Conservation (phyloP, 64 coral and sea anemone genomes). For the Pocillopora damicornis region DNA sequence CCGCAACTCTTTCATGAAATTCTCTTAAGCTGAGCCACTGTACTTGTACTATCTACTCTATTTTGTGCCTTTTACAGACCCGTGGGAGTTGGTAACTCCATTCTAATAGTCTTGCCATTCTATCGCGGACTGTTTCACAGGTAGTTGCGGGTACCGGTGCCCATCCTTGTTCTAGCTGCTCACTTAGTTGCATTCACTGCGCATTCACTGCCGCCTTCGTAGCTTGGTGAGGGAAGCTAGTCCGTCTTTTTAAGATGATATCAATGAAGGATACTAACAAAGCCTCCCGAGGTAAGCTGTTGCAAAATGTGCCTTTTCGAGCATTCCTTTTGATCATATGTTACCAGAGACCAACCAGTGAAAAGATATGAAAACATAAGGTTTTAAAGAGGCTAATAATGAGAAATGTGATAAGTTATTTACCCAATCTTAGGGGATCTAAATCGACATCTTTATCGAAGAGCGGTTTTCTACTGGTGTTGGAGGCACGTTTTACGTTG, state of each 20-base stretch:
- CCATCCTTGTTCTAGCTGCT: no score
- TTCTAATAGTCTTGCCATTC: not conserved
- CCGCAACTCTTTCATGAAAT: no score
- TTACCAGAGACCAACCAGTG: not conserved
- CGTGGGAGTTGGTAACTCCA: no score
- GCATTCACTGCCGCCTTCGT: not conserved
- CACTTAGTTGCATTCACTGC: not conserved
- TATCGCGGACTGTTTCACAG: not conserved
- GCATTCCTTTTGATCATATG: not conserved
- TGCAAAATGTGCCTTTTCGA: not conserved
- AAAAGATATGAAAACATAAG: not conserved
- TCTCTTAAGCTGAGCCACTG: no score
- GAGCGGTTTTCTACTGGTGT: no score
- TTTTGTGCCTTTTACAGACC: no score
- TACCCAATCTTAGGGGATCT: not conserved
- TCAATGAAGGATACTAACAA: not conserved
- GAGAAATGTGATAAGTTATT: not conserved
- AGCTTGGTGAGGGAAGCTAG: not conserved
- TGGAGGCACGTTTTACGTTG: no score
- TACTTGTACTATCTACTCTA: no score
- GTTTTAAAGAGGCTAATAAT: not conserved
- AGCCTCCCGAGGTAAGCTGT: not conserved
- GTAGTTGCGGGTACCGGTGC: not conserved
- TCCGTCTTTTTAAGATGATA: not conserved
- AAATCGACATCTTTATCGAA: not conserved